Evolutionary conservation across 1,140 invertebrate genomes (phyloP), one percentile per base, ranked within the genome.

Genomic region (Calliopsis andreniformis): DNA sequence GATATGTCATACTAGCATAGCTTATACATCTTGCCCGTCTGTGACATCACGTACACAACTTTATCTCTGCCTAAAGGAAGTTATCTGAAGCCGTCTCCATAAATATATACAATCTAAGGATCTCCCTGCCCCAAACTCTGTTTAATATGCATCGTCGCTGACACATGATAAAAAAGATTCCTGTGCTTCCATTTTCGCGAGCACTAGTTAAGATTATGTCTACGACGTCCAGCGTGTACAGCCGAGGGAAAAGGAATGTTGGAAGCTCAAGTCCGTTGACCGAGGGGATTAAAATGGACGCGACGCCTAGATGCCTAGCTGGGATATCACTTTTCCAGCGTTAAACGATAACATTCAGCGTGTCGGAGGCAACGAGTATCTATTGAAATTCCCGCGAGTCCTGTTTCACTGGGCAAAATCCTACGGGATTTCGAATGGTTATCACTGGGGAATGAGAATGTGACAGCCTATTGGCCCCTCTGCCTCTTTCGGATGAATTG

Each of bases 381-480:
- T 39, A 66, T 67, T 80, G 69, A 51, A 81, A 85, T 77, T 77
- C 78, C 62, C 73, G 70, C 64, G 77, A 66, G 75, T 78, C 49
- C 59, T 70, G 75, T 82, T 83, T 83, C 77, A 81, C 76, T 67
- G 73, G 76, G 80, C 81, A 76, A 39, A 71, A 83, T 79, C 72
- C 78, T 76, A 77, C 77, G 75, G 67, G 78, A 79, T 83, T 69
- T 73, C 73, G 76, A 70, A 67, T 56, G 63, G 80, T 81, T 76
- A 77, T 73, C 75, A 73, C 59, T 66, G 71, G 53, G 61, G 66
- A 64, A 62, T 61, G 71, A 53, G 72, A 63, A 76, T 61, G 73
- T 76, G 81, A 82, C 78, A 80, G 80, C 32, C 79, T 76, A 83
- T 84, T 82, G 85, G 73, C 81, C 76, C 43, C 18, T n/a, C n/a